Evolutionary conservation across 92 coral and sea anemone genomes (phyloP), one percentile per base, ranked within the genome.

Genomic region (Parazoanthus atlanticus): DNA sequence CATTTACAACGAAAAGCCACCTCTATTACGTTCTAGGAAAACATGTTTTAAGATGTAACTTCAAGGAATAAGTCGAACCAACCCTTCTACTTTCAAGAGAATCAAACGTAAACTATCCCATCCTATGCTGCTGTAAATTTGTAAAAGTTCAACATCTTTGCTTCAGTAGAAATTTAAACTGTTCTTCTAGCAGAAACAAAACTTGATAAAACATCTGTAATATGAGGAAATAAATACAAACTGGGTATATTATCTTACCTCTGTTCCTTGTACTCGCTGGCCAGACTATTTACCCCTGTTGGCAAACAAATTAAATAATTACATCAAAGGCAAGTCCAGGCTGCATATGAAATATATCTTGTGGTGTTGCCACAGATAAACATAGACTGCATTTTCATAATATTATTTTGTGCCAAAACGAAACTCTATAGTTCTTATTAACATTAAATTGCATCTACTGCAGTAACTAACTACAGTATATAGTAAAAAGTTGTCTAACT

Each of bases 231-330:
- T 7, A 25, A 47, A 34, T 16, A 66, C 1, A 46, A 40, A 8
- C 41, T 40, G 10, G 33, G 40, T 70, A 3, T 52, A 1, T 46
- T 2, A 3, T 28, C 89, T 29, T 88, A 95, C 98, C 94, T 93
- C 26, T 94, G 92, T 74, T 95, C 98, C 76, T 93, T 91, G 56
- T 86, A 95, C 76, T 95, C 98, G 41, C 96, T 95, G 21, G 98
- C 98, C 46, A 95, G 92, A n/a, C 91, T 95, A 16, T 90, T 82
- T 6, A 92, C 84, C 5, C 96, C 98, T 94, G 89, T 33, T 79
- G 90, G 36, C 36, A 56, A 80, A 32, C 32, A 66, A 86, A 58
- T 56, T 61, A 61, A 64, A 21, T 30, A 66, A 26, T 1, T 77
- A 21, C 15, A 58, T 33, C 8, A n/a, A 33, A 61, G 61, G 31